A percentile compares a stretch with the other conserved stretches of the same genome.
These are phyloP conservation scores for Drosophila insularis DNA, from an alignment of 1,140 invertebrate species.

Conservation along the genomic window DNA sequence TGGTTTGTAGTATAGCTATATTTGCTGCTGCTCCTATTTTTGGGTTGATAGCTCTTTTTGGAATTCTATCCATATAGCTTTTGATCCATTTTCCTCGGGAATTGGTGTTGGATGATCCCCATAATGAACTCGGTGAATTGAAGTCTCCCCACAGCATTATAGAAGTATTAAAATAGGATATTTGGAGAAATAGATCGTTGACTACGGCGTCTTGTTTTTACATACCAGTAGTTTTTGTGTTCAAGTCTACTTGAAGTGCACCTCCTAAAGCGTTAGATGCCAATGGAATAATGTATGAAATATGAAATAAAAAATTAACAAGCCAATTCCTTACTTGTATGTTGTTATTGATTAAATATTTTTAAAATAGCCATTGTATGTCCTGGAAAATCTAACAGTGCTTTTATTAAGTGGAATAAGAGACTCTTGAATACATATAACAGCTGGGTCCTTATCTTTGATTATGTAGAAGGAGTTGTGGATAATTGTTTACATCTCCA, in stretches of 20 bases:
- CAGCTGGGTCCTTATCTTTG: too few relatives aligned
- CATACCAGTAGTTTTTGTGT: too few relatives aligned
- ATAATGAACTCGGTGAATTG: not conserved
- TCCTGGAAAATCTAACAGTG: too few relatives aligned
- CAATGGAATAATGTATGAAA: not conserved
- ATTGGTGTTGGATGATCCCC: too few relatives aligned
- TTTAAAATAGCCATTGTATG: not conserved
- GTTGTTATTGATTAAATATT: not conserved
- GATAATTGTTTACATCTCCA: not conserved
- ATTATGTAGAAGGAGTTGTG: not conserved
- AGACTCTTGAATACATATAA: too few relatives aligned
- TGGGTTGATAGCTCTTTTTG: too few relatives aligned
- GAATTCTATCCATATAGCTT: too few relatives aligned
- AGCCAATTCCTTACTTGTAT: not conserved
- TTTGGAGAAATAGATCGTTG: not conserved
- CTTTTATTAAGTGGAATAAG: not conserved
- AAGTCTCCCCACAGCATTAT: too few relatives aligned
- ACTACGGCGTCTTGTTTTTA: not conserved
- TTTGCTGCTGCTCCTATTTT: not conserved
- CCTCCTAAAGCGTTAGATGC: too few relatives aligned
- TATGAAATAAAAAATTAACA: too few relatives aligned
- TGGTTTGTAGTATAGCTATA: slow-evolving; percentile 1
- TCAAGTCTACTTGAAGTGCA: too few relatives aligned
- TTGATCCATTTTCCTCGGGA: too few relatives aligned
- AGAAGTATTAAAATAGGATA: not conserved